These are phyloP conservation scores for Ennomos fuscantarius DNA, from an alignment of 2,888 invertebrate species.

Conservation along the genomic window DNA sequence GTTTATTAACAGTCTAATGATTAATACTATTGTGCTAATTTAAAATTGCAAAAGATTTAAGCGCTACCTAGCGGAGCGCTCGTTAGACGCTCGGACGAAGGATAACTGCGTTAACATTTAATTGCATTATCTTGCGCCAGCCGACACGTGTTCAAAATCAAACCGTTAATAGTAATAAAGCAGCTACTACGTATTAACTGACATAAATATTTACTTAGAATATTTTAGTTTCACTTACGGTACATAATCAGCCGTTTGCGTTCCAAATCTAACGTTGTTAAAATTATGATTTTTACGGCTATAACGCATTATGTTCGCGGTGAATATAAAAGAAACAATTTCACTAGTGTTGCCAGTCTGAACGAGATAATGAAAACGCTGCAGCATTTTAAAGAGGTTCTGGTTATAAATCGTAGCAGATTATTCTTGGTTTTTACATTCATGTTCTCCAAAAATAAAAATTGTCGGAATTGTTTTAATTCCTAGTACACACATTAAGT, in stretches of 20 bases:
- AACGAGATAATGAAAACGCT: constrained; percentile 5
- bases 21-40: constrained; percentile 25
- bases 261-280: no score
- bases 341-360: not conserved
- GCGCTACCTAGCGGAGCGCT: constrained; percentile 45
- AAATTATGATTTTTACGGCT: no score
- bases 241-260: no score
- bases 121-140: constrained; percentile 66
- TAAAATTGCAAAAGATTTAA: constrained; percentile 44
- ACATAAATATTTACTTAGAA: no score
- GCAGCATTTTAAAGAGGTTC: constrained; percentile 7
- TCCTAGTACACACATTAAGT: constrained; percentile 51
- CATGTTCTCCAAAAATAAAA: constrained; percentile 31
- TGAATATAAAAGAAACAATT: not conserved
- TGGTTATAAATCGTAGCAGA: constrained; percentile 14
- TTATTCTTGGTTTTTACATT: constrained; percentile 32
- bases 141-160: constrained; percentile 20
- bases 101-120: constrained; percentile 79
- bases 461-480: constrained; percentile 42
- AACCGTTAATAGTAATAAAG: constrained; percentile 3
- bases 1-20: no score
- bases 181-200: not conserved
- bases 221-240: no score
- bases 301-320: no score
- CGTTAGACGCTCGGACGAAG: constrained; percentile 66